phyloP scores from a whole-genome alignment of 2,888 invertebrate genomes.

The Prenolepis imparis region DNA sequence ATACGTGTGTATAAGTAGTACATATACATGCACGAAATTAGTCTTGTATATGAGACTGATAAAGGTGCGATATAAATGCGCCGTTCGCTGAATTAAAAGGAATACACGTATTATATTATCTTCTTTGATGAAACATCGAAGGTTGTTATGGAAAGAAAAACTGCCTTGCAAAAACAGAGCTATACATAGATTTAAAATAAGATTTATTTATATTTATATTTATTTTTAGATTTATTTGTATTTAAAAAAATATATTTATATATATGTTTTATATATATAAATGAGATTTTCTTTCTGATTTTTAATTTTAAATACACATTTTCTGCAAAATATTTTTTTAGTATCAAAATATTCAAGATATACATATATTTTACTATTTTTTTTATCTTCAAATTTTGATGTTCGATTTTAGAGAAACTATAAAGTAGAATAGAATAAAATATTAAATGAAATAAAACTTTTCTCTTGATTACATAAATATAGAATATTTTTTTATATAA shows the following conservation, averaged over 20 bases:
- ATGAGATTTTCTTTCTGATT: neutral
- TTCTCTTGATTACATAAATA: too few relatives aligned
- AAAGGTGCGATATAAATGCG: slow-evolving; percentile 19
- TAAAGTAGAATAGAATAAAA: too few relatives aligned
- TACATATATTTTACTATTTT: too few relatives aligned
- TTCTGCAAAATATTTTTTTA: too few relatives aligned
- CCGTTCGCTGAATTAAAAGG: neutral
- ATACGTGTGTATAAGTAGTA: neutral
- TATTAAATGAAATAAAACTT: too few relatives aligned
- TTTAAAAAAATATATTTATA: neutral
- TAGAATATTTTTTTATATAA: too few relatives aligned
- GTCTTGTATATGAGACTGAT: slow-evolving; percentile 5
- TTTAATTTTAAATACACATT: too few relatives aligned
- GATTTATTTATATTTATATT: neutral
- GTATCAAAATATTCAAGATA: too few relatives aligned
- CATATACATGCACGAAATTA: neutral
- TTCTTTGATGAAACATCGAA: neutral
- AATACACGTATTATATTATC: neutral
- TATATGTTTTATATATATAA: neutral
- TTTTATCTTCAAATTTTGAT: too few relatives aligned
- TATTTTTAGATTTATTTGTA: too few relatives aligned
- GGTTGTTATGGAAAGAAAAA: neutral
- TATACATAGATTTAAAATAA: neutral
- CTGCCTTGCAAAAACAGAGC: neutral
- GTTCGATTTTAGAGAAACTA: too few relatives aligned